Percentiles rank a stretch among this genome's conserved stretches.
Conservation (phyloP, 2,888 invertebrate genomes). For the Conomelus anceps region DNA sequence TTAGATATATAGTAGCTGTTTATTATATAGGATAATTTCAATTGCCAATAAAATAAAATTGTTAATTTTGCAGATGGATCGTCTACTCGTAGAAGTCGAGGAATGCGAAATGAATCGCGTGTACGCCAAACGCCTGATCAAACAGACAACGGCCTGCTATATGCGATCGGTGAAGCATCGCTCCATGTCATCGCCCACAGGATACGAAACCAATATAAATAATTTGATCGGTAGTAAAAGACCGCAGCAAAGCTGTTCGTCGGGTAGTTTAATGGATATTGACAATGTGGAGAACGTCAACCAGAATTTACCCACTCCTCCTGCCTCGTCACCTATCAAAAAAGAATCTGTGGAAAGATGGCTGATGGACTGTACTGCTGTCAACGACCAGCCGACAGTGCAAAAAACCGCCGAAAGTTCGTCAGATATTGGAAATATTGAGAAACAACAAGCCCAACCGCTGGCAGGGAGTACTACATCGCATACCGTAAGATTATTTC, state of each 20-base stretch:
- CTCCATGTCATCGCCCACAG: not conserved
- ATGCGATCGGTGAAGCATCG: not conserved
- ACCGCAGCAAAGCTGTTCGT: not conserved
- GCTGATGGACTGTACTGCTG: not conserved
- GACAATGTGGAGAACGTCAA: not conserved
- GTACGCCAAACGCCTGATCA: constrained; percentile 29
- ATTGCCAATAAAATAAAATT: too few relatives aligned
- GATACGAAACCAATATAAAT: not conserved
- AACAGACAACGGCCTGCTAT: constrained; percentile 25
- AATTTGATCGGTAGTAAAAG: not conserved
- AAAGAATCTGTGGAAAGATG: not conserved
- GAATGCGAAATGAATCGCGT: constrained; percentile 31
- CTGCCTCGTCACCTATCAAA: not conserved
- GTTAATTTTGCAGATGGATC: not conserved
- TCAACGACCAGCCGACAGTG: too few relatives aligned
- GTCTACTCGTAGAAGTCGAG: not conserved
- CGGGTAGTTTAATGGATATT: not conserved
- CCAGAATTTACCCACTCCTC: not conserved
- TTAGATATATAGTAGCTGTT: too few relatives aligned
- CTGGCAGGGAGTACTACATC: not conserved
- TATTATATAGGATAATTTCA: too few relatives aligned
- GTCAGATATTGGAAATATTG: too few relatives aligned
- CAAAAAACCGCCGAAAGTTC: too few relatives aligned
- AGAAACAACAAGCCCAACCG: not conserved
- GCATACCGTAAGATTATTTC: not conserved